These are phyloP conservation scores for Macroglossus sobrinus DNA, from an alignment of 2,113 vertebrate species.

Conservation along the genomic window DNA sequence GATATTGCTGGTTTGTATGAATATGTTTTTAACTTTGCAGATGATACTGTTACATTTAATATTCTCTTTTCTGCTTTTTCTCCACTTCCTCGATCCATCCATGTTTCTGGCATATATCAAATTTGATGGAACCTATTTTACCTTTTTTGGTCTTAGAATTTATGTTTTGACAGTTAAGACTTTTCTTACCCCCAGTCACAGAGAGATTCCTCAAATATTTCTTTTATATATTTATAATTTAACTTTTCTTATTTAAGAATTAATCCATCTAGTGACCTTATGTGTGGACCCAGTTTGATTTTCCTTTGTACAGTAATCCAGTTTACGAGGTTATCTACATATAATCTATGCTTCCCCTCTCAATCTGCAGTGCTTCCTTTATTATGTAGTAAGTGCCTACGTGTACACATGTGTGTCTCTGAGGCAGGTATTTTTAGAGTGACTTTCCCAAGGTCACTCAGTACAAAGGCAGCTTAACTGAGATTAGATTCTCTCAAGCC, in stretches of 20 bases:
- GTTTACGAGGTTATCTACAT: neutral
- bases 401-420: neutral
- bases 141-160: neutral
- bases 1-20: neutral
- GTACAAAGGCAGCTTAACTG: neutral
- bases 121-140: neutral
- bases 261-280: neutral
- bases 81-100: neutral
- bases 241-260: neutral
- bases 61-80: neutral
- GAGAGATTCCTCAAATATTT: neutral
- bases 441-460: neutral
- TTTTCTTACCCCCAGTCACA: neutral
- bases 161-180: neutral
- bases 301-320: neutral
- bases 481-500: neutral
- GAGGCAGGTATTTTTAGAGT: neutral
- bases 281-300: neutral
- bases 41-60: neutral
- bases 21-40: neutral
- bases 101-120: neutral
- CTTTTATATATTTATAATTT: neutral
- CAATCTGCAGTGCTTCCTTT: neutral
- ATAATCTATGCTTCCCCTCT: neutral
- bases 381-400: neutral